Base-by-base conservation (phyloP, 2,888 invertebrate species). In the Oscheius sp. region DNA sequence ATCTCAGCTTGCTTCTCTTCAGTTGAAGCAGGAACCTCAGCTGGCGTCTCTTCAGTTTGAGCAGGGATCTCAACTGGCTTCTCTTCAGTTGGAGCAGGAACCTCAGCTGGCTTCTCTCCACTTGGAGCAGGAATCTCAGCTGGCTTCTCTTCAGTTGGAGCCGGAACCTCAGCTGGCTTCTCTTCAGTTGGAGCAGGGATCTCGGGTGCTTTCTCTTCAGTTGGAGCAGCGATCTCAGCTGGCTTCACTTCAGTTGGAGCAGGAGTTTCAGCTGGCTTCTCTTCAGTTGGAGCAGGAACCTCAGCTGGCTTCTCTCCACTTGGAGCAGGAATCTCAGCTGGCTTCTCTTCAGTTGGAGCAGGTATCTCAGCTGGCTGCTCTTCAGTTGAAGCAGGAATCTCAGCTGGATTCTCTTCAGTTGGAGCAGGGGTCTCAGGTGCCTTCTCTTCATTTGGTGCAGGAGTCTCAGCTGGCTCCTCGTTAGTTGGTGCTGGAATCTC, bases 81-180 rank as follows among this genome's bases (percentile, higher is more conserved):
- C 21, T 21, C 21, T 21, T 21, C 21, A 21, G 21, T 21, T 21
- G 21, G 21, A 21, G 21, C 21, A 21, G 21, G 21, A 21, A 21
- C 0, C 21, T 21, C 21, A 21, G 21, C 21, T 21, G 21, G 21
- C 21, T 21, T 21, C 21, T 0, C 21, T 21, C 0, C 21, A 21
- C 0, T 21, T 21, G 21, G 21, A 21, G 21, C 21, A 21, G 21
- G 21, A 21, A 21, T 0, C 21, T 21, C 21, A 21, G 21, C 21
- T 21, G 21, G 21, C 21, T 62, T 62, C 62, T 62, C 42, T n/a
- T 62, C 62, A 42, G 37, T 42, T 62, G 62, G 62, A 62, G 62
- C n/a, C n/a, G n/a, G n/a, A n/a, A n/a, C n/a, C 29, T 71, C 58
- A 32, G 74, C 53, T 10, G n/a, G 29, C 53, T 76, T 58, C 55